A percentile compares a stretch with the other conserved stretches of the same genome.
Evolutionary conservation across 2,797 vertebrate genomes (phyloP).

Genomic region (Acrocephalus scirpaceus): DNA sequence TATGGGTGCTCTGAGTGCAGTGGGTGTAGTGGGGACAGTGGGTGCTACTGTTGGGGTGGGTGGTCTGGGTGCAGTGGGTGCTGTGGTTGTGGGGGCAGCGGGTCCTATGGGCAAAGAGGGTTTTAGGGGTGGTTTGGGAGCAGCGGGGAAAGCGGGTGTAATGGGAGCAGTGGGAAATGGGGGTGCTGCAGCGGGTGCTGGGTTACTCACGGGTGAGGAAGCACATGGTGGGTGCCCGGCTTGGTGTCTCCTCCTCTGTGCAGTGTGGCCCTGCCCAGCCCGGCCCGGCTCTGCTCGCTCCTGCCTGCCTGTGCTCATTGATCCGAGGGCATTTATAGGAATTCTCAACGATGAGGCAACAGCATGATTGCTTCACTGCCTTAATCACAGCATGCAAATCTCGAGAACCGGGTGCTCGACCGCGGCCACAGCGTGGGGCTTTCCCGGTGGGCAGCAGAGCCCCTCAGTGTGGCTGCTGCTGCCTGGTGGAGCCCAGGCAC

Average conservation of each 20-base stretch:
- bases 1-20: not conserved
- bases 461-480: rapidly evolving
- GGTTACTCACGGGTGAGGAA: conserved; percentile 47
- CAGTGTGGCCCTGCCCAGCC: not conserved
- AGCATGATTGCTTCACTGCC: conserved; percentile 40
- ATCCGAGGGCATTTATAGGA: conserved; percentile 63
- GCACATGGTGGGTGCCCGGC: not conserved
- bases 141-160: not conserved
- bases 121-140: not conserved
- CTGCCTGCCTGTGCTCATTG: conserved; percentile 20
- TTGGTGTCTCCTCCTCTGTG: not conserved
- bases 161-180: not conserved
- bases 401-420: not conserved
- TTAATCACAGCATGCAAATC: conserved; percentile 60
- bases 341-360: conserved; percentile 58
- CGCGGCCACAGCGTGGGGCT: not conserved
- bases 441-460: not conserved
- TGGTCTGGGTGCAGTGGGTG: not conserved
- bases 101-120: not conserved
- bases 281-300: not conserved
- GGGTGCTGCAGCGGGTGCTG: not conserved
- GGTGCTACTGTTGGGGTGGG: not conserved
- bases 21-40: not conserved
- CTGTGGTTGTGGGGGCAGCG: not conserved
- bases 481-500: not conserved